Base-by-base conservation (phyloP, 2,888 invertebrate species). In the Heliconius ismenius region DNA sequence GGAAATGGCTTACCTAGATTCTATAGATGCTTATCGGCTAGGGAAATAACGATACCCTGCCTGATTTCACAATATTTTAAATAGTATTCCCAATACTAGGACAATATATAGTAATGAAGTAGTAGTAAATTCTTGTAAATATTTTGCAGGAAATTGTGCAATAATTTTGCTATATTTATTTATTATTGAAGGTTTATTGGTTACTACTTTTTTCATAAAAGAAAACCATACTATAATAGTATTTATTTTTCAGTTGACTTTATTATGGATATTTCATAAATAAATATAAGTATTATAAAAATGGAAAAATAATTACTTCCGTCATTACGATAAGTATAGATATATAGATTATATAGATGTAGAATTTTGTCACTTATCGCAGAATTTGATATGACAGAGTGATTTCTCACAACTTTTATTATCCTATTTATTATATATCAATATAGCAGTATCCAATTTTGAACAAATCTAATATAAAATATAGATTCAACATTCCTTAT, bases 1-100 rank as follows among this genome's bases (percentile, higher is more conserved):
- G 58, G 70, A 70, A 58, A 70, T 70, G 70, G 70, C 70, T 70
- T 70, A 58, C 54, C 49, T n/a, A 24, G n/a, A 68, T 75, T 76
- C 74, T 80, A 80, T 85, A 85, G 88, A 91, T 88, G 84, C 85
- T 87, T 88, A 90, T 90, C 87, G 83, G 81, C 39, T 73, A 70
- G 54, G 70, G 73, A 73, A 73, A 43, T 73, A 60, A 60, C 73
- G 73, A 73, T 73, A 62, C 70, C 67, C 58, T 70, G 32, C 73
- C 73, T 73, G 73, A 73, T 73, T 73, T 39, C 73, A 60, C 73
- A 62, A 73, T 73, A 62, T 73, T 76, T 58, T 67, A 60, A 65
- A 76, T 76, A 28, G 58, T 49, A 15, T 65, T 64, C 26, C 76
- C 69, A 64, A 63, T 67, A 28, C n/a, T 58, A 24, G 62, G 39